phyloP scores from a whole-genome alignment of 2,113 vertebrate species.

The Leiothrix lutea region DNA sequence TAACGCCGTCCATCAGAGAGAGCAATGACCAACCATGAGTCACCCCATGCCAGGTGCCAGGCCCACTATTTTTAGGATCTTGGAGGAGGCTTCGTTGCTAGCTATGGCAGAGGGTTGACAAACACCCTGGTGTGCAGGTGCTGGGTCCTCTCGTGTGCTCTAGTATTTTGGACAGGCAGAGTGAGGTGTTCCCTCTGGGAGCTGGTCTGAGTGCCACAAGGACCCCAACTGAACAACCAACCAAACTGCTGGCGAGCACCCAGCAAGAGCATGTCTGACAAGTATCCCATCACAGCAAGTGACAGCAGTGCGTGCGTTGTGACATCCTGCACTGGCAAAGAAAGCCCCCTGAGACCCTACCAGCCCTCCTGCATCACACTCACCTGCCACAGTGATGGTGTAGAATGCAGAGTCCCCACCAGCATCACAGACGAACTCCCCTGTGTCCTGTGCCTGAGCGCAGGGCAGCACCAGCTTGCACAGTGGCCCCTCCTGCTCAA shows the following conservation, averaged over 20 bases:
- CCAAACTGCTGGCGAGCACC: not conserved
- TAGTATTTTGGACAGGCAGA: not conserved
- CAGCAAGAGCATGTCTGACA: not conserved
- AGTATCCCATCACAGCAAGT: not conserved
- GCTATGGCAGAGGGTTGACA: not conserved
- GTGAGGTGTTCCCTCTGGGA: not conserved
- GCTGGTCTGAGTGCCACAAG: not conserved
- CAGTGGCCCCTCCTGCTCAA: conserved; percentile 81
- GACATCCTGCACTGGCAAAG: not conserved
- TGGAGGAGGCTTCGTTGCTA: not conserved
- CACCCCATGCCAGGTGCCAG: rapidly evolving
- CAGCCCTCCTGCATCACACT: not conserved
- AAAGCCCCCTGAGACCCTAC: not conserved
- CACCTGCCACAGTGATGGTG: conserved; percentile 90
- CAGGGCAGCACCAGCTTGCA: conserved; percentile 84
- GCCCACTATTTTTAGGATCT: conserved; percentile 3
- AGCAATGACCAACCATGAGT: not conserved
- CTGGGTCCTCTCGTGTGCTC: rapidly evolving
- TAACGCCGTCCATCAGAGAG: not conserved
- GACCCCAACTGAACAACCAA: not conserved
- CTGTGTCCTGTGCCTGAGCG: conserved; percentile 78
- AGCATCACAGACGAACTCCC: conserved; percentile 89
- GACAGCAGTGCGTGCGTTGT: rapidly evolving
- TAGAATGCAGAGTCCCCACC: conserved; percentile 87
- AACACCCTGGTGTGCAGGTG: not conserved